Conservation (phyloP, 1,140 invertebrate species). For the Drosophila elegans region DNA sequence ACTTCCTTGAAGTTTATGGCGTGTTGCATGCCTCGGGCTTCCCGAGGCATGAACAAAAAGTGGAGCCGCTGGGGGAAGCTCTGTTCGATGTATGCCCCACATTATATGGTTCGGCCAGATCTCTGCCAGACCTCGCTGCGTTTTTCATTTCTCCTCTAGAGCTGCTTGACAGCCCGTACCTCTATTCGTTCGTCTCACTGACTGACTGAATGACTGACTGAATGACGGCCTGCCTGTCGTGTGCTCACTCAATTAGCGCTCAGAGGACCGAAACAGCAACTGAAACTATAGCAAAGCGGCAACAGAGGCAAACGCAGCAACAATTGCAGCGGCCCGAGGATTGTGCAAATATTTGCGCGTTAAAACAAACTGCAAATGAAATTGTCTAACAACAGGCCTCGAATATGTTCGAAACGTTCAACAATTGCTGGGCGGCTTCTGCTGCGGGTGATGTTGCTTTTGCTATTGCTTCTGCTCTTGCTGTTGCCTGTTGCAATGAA, state of each 20-base stretch:
- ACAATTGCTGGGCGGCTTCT: conserved; percentile 34
- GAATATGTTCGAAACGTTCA: conserved; percentile 38
- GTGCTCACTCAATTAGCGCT: conserved; percentile 81
- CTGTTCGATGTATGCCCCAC: conserved; percentile 54
- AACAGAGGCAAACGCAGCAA: conserved; percentile 23
- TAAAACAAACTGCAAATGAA: conserved; percentile 74
- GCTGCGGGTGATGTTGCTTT: conserved; percentile 22
- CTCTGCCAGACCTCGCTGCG: conserved; percentile 69
- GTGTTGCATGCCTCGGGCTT: conserved; percentile 65
- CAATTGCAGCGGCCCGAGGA: conserved; percentile 57
- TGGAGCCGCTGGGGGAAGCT: conserved; percentile 20
- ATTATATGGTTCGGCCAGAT: conserved; percentile 46
- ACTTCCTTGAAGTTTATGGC: conserved; percentile 75
- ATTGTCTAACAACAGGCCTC: conserved; percentile 65
- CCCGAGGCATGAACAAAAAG: conserved; percentile 54
- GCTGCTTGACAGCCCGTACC: conserved; percentile 39
- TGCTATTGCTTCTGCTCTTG: neutral
- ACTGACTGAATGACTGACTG: conserved; percentile 22
- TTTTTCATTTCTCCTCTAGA: conserved; percentile 81
- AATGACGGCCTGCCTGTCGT: conserved; percentile 57
- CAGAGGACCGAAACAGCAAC: conserved; percentile 75
- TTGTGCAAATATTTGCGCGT: conserved; percentile 77
- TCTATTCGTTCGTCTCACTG: conserved; percentile 16
- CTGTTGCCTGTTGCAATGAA: conserved; percentile 41
- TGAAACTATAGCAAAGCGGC: conserved; percentile 32